phyloP scores from a whole-genome alignment of 2,888 invertebrate species.

The Idaea biselata region DNA sequence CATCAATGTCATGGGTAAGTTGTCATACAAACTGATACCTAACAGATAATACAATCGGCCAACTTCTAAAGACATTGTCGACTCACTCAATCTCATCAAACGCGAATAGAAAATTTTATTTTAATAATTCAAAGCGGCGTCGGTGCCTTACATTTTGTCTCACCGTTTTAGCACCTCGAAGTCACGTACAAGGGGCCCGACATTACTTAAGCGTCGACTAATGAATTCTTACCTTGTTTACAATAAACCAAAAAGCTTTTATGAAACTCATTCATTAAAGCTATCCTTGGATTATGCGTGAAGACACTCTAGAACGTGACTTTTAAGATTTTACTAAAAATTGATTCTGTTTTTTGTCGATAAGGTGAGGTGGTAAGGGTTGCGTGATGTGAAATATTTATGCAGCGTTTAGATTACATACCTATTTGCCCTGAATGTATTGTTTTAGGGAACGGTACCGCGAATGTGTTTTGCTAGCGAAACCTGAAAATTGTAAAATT shows the following conservation, averaged over 20 bases:
- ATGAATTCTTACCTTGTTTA: slow-evolving; percentile 73
- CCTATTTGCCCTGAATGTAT: slow-evolving; percentile 32
- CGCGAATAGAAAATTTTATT: slow-evolving; percentile 42
- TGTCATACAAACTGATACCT: slow-evolving; percentile 14
- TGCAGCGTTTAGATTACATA: slow-evolving; percentile 21
- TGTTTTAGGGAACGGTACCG: slow-evolving; percentile 24
- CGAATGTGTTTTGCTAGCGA: too few species aligned
- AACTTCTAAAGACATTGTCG: slow-evolving; percentile 26
- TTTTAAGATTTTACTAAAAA: slow-evolving; percentile 52
- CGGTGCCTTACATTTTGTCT: slow-evolving; percentile 44
- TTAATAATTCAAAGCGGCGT: slow-evolving; percentile 54
- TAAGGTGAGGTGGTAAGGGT: slow-evolving; percentile 44
- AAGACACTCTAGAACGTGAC: slow-evolving; percentile 60
- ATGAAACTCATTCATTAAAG: slow-evolving; percentile 64
- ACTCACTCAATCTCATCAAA: slow-evolving; percentile 38
- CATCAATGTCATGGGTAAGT: slow-evolving; percentile 23
- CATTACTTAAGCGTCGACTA: slow-evolving; percentile 49
- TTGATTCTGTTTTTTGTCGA: slow-evolving; percentile 45
- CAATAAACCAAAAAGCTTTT: slow-evolving; percentile 70
- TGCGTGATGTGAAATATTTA: slow-evolving; percentile 40
- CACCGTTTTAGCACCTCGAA: slow-evolving; percentile 57
- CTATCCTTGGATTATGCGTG: slow-evolving; percentile 63
- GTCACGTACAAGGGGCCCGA: slow-evolving; percentile 58
- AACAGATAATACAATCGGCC: slow-evolving; percentile 18
- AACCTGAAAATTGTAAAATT: too few species aligned